Conservation (phyloP, 2,888 invertebrate species). For the Dicyrtoma fusca region DNA sequence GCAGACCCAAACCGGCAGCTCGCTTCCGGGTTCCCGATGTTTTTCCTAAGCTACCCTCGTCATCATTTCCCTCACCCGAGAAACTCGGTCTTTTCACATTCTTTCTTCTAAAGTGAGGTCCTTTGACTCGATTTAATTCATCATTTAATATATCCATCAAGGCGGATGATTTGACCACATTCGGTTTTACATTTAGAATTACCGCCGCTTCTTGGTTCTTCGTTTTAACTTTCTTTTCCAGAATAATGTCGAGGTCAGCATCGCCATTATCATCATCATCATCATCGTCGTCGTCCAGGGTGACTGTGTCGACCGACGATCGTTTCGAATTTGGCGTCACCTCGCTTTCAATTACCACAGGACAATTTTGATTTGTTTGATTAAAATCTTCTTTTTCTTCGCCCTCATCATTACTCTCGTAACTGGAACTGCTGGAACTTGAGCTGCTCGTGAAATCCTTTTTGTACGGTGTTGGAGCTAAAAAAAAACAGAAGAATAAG, state of each 20-base stretch:
- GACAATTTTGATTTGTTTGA: background rate
- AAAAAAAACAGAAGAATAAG: background rate
- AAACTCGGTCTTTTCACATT: too few relatives aligned
- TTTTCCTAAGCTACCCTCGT: too few relatives aligned
- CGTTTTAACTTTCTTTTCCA: constrained; percentile 1
- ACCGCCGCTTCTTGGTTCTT: too few relatives aligned
- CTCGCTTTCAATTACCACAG: background rate
- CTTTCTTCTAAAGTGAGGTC: too few relatives aligned
- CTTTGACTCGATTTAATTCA: too few relatives aligned
- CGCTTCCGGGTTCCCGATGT: too few relatives aligned
- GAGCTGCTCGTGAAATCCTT: background rate
- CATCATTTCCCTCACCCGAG: too few relatives aligned
- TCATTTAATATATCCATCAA: too few relatives aligned
- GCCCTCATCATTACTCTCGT: background rate
- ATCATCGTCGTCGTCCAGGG: constrained; percentile 28
- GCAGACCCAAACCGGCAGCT: too few relatives aligned
- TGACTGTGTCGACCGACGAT: background rate
- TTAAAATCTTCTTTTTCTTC: background rate
- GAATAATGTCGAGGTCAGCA: background rate
- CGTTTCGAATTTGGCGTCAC: background rate
- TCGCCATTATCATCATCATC: constrained; percentile 6
- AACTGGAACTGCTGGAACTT: background rate
- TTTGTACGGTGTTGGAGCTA: background rate
- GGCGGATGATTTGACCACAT: too few relatives aligned
- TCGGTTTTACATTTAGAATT: too few relatives aligned